These are phyloP conservation scores for Steatornis caripensis DNA, from an alignment of 2,113 vertebrate genomes.

Conservation along the genomic window DNA sequence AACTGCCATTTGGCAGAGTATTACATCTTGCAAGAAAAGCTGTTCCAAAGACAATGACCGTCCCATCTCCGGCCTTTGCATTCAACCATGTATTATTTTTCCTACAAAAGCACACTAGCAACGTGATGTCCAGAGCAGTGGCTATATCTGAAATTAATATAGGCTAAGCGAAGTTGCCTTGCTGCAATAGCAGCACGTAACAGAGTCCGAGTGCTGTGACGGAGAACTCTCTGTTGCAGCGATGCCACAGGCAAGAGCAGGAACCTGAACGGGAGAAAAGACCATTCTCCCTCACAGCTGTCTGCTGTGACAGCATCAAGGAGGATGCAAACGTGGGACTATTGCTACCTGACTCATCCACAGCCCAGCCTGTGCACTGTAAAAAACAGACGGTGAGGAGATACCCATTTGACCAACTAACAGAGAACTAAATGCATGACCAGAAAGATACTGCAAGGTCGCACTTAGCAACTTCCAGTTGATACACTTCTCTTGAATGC, in stretches of 20 bases:
- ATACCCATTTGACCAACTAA: neutral
- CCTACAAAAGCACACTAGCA: neutral
- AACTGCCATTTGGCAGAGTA: neutral
- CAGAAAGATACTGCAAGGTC: neutral
- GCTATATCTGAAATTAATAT: neutral
- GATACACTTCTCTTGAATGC: neutral
- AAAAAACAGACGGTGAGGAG: neutral
- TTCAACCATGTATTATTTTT: neutral
- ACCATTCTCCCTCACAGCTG: neutral
- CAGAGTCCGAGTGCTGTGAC: neutral
- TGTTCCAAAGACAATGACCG: neutral
- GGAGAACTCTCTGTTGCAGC: neutral
- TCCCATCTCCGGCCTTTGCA: neutral
- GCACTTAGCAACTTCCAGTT: neutral
- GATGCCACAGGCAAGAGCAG: neutral
- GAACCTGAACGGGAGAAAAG: neutral
- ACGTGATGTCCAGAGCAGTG: neutral
- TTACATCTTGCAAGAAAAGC: neutral
- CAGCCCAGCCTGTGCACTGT: neutral
- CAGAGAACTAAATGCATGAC: neutral
- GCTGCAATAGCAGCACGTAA: neutral
- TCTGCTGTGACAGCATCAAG: neutral
- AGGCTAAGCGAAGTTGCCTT: neutral
- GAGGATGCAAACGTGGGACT: neutral
- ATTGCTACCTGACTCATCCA: neutral